These are phyloP conservation scores for Scolopax bukidnonensis DNA, from an alignment of 2,797 vertebrate species.

Conservation along the genomic window DNA sequence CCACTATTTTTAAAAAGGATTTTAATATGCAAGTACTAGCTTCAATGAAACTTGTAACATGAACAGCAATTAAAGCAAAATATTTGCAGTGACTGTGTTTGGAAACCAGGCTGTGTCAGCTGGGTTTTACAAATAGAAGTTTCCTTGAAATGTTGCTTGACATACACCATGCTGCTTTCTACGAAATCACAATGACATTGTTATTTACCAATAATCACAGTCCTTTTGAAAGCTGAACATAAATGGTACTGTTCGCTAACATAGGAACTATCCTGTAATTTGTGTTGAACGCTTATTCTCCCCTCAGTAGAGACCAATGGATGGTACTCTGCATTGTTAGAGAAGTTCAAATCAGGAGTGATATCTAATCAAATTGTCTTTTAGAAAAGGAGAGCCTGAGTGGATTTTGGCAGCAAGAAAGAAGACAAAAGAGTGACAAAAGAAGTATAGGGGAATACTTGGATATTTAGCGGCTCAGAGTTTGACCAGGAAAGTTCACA, in stretches of 20 bases:
- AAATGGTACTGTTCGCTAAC: neutral
- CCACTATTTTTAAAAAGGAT: neutral
- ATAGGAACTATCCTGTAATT: neutral
- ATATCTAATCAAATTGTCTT: neutral
- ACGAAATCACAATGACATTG: accelerated
- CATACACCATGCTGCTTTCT: neutral
- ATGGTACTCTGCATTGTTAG: neutral
- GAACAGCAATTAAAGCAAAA: neutral
- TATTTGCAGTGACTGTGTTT: neutral
- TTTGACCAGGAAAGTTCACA: constrained; percentile 14
- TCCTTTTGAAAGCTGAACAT: neutral
- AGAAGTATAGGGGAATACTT: neutral
- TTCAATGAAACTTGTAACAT: neutral
- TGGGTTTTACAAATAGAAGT: neutral
- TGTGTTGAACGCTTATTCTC: neutral
- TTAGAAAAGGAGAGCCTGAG: neutral
- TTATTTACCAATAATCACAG: neutral
- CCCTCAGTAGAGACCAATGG: neutral
- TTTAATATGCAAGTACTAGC: neutral
- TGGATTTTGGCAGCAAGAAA: neutral
- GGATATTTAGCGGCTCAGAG: neutral
- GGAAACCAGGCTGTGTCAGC: neutral
- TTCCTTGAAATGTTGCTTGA: neutral
- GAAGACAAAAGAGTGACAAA: neutral
- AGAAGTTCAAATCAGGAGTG: neutral